Conservation (phyloP, 2,797 vertebrate species). For the Lacerta agilis region DNA sequence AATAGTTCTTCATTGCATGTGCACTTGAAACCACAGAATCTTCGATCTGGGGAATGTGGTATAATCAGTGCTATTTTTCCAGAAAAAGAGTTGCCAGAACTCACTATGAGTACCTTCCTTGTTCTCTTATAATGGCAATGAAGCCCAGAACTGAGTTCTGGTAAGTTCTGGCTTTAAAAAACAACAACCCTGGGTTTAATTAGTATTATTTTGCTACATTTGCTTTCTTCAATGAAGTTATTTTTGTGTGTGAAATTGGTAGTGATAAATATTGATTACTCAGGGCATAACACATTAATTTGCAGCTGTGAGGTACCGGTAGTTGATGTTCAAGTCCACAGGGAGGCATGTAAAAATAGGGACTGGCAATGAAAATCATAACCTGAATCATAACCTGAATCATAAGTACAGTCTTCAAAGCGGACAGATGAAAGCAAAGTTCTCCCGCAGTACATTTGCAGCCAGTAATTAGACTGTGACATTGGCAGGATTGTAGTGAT, state of each 20-base stretch:
- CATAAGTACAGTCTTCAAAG: constrained; percentile 25
- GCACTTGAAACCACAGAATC: neutral
- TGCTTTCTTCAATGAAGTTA: fast-evolving
- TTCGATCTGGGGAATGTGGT: neutral
- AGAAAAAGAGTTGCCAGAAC: no score
- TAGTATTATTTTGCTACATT: constrained; percentile 13
- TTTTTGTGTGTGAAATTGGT: neutral
- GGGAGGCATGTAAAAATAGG: constrained; percentile 48
- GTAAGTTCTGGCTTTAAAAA: no score
- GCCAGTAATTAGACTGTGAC: constrained; percentile 54
- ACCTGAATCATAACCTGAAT: constrained; percentile 48
- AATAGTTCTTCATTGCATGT: neutral
- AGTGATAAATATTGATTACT: constrained; percentile 39
- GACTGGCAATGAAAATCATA: constrained; percentile 50
- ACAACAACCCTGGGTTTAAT: neutral
- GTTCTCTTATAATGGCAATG: no score
- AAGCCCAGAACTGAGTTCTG: no score
- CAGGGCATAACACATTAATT: neutral
- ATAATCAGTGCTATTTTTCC: constrained; percentile 11
- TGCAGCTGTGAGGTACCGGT: constrained; percentile 8
- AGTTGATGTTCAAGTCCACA: constrained; percentile 8
- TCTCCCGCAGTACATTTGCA: constrained; percentile 21
- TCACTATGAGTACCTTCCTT: no score
- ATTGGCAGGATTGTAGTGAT: constrained; percentile 22
- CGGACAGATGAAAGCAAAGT: neutral